phyloP scores from a whole-genome alignment of 2,888 invertebrate genomes.

The Hypolimnas misippus region DNA sequence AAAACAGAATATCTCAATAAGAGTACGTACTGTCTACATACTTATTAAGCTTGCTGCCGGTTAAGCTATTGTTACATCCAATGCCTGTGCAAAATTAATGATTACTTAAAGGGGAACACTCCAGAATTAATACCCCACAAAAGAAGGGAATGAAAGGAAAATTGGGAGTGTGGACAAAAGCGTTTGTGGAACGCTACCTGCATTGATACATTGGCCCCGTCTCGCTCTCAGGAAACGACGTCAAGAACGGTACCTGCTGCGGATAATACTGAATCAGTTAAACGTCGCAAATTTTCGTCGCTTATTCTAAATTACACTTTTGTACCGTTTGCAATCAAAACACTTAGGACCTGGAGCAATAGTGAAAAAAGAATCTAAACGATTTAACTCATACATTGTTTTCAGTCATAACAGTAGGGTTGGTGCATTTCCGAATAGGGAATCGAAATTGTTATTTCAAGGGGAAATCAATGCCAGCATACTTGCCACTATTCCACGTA shows the following conservation, averaged over 20 bases:
- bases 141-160: too few relatives aligned
- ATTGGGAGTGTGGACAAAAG: too few relatives aligned
- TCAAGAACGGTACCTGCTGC: not conserved
- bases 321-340: slow-evolving; percentile 13
- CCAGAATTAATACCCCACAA: too few relatives aligned
- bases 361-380: not conserved
- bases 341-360: slow-evolving; percentile 12
- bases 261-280: slow-evolving; percentile 4
- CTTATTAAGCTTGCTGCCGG: too few relatives aligned
- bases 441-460: not conserved
- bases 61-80: not conserved
- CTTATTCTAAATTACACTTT: slow-evolving; percentile 6
- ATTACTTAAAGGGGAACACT: too few relatives aligned
- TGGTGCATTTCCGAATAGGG: not conserved
- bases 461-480: not conserved
- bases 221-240: not conserved
- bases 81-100: too few relatives aligned
- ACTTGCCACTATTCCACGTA: not conserved
- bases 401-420: not conserved
- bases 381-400: not conserved
- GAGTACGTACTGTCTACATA: too few relatives aligned
- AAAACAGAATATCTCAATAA: too few relatives aligned
- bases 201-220: not conserved
- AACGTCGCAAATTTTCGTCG: slow-evolving; percentile 3
- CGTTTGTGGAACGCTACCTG: too few relatives aligned